Conservation (phyloP, 2,888 invertebrate species). For the Latrodectus hesperus region DNA sequence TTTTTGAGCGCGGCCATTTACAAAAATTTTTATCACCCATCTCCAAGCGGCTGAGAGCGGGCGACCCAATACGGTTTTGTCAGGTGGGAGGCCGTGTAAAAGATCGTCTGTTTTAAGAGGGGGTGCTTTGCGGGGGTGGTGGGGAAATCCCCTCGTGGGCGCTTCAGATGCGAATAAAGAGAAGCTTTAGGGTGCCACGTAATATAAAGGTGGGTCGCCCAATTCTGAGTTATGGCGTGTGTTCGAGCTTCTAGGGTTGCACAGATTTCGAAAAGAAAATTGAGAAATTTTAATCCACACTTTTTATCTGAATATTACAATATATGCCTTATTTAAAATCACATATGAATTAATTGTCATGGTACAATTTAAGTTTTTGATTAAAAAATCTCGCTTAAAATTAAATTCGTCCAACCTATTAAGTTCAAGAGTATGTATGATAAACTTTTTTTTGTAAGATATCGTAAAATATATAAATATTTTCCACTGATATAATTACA, state of each 20-base stretch:
- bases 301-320: no score
- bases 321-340: no score
- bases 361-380: no score
- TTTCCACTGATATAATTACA: no score
- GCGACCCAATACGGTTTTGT: constrained; percentile 54
- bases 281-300: neutral
- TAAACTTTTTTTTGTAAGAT: no score
- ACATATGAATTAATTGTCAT: no score
- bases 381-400: no score
- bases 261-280: constrained; percentile 13
- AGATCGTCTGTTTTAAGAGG: constrained; percentile 24
- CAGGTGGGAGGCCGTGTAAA: constrained; percentile 8
- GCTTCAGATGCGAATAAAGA: constrained; percentile 57
- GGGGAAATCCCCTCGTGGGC: constrained; percentile 54
- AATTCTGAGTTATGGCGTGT: constrained; percentile 39
- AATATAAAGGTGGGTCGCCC: constrained; percentile 57
- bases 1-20: constrained; percentile 68
- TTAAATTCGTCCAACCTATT: no score
- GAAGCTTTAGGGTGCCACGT: constrained; percentile 65
- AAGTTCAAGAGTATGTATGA: no score
- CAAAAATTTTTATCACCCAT: constrained; percentile 69
- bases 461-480: no score
- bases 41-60: constrained; percentile 47
- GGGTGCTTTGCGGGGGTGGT: constrained; percentile 6
- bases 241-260: constrained; percentile 40